Evolutionary conservation across 2,888 invertebrate genomes (phyloP).

Genomic region (Agrilus biguttatus): DNA sequence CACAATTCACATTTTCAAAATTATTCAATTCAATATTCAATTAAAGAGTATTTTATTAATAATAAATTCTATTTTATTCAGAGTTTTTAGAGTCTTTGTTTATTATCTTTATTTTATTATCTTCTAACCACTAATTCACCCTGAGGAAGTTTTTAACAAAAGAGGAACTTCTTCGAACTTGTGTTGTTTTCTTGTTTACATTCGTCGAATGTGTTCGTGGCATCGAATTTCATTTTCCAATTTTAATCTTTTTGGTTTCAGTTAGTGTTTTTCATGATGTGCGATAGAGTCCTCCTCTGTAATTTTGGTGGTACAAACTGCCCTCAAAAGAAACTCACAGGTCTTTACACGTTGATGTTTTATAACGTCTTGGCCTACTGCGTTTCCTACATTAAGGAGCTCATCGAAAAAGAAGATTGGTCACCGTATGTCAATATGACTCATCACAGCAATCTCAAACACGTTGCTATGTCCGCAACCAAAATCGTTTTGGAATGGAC

Average conservation of each 20-base stretch:
- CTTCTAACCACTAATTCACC: too few relatives aligned
- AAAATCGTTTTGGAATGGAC: conserved; percentile 72
- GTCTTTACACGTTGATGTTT: conserved; percentile 65
- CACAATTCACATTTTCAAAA: too few relatives aligned
- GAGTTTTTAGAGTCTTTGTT: too few relatives aligned
- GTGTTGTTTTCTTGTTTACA: too few relatives aligned
- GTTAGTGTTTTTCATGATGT: conserved; percentile 58
- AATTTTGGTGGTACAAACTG: conserved; percentile 31
- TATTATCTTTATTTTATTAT: too few relatives aligned
- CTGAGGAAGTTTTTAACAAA: not conserved
- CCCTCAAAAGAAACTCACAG: conserved; percentile 38
- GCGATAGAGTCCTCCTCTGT: conserved; percentile 47
- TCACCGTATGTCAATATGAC: conserved; percentile 61
- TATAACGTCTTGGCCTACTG: conserved; percentile 71
- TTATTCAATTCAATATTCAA: too few relatives aligned
- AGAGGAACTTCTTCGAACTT: too few relatives aligned
- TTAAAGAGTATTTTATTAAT: too few relatives aligned
- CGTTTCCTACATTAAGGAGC: conserved; percentile 57
- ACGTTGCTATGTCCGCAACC: conserved; percentile 68
- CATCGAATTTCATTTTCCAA: conserved; percentile 1
- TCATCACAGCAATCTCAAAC: conserved; percentile 54
- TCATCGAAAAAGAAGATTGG: conserved; percentile 63
- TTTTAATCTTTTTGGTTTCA: conserved; percentile 25
- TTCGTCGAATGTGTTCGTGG: not conserved
- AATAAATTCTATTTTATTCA: too few relatives aligned